Base-by-base conservation (phyloP, 2,113 vertebrate genomes). In the Epinephelus fuscoguttatus region DNA sequence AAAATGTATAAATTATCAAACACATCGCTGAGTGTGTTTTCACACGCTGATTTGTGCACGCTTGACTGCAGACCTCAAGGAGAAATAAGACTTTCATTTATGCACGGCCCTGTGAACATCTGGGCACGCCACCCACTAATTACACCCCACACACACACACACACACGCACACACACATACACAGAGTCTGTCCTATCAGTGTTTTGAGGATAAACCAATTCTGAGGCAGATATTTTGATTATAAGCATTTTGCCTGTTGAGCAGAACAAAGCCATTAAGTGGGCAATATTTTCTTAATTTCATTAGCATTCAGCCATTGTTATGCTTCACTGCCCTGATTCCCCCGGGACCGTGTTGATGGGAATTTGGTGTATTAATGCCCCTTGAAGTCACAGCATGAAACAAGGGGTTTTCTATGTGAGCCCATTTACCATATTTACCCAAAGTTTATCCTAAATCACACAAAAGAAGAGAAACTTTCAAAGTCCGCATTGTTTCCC, bases 81-180 rank as follows among this genome's bases (percentile, higher is more conserved):
- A 85, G 78, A 81, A 80, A 86, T 70, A 81, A 27, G 45, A 82
- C 76, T 75, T 82, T 61, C 47, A 80, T 89, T 88, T 66, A 73
- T 84, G 81, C 27, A 37, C 68, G 7, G 27, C 45, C 27, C 45
- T 53, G 61, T 50, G 30, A 81, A 82, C 86, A 82, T 81, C 85
- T 90, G 89, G 81, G 18, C 23, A 40, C 8, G 3, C 33, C 77
- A 75, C 60, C 50, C 83, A 86, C 56, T 74, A 61, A 50, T 60
- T 37, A 77, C 63, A 37, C 45, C 3, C 57, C 57, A 55, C 52
- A 71, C 47, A 75, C n/a, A 18, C 30, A 70, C 27, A 80, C 62
- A 56, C 25, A 60, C 55, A 60, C 27, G n/a, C n/a, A 60, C 47
- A 62, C 47, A 67, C 40, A 18, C 1, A 30, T 12, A 23, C 15